These are phyloP conservation scores for Paramisgurnus dabryanus DNA, from an alignment of 2,113 vertebrate species.

Conservation along the genomic window DNA sequence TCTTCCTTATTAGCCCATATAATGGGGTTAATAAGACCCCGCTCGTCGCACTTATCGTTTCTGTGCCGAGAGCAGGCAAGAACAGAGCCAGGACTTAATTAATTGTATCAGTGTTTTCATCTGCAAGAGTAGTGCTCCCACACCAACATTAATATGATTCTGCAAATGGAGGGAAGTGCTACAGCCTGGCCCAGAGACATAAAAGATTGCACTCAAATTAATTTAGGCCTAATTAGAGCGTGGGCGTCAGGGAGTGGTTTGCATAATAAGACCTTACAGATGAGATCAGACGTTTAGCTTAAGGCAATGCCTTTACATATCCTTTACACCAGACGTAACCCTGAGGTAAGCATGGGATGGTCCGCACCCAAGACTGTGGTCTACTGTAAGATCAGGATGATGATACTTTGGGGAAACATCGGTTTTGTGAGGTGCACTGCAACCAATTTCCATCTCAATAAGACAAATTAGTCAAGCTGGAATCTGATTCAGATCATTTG, in stretches of 20 bases:
- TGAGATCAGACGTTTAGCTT: slow-evolving; percentile 72
- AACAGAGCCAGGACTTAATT: slow-evolving; percentile 84
- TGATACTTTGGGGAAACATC: background rate
- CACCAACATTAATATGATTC: slow-evolving; percentile 90
- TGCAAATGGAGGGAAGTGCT: slow-evolving; percentile 93
- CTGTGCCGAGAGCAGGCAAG: slow-evolving; percentile 77
- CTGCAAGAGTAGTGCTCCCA: slow-evolving; percentile 71
- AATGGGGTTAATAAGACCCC: slow-evolving; percentile 88
- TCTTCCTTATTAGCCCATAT: slow-evolving; percentile 89
- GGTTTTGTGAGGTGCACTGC: too few species aligned
- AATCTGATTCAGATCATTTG: background rate
- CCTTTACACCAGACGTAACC: background rate
- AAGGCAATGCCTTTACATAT: slow-evolving; percentile 59
- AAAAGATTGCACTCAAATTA: slow-evolving; percentile 93
- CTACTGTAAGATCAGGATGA: too few species aligned
- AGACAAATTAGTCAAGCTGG: background rate
- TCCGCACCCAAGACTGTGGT: too few species aligned
- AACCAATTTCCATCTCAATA: background rate
- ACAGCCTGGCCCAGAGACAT: slow-evolving; percentile 86
- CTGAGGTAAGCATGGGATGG: background rate
- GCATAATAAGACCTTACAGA: slow-evolving; percentile 83
- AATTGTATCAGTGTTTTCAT: slow-evolving; percentile 89
- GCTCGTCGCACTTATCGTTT: slow-evolving; percentile 88
- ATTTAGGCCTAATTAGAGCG: slow-evolving; percentile 87
- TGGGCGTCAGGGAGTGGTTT: slow-evolving; percentile 81